Conservation (phyloP, 2,113 vertebrate genomes). For the Mormyrus iriodes region DNA sequence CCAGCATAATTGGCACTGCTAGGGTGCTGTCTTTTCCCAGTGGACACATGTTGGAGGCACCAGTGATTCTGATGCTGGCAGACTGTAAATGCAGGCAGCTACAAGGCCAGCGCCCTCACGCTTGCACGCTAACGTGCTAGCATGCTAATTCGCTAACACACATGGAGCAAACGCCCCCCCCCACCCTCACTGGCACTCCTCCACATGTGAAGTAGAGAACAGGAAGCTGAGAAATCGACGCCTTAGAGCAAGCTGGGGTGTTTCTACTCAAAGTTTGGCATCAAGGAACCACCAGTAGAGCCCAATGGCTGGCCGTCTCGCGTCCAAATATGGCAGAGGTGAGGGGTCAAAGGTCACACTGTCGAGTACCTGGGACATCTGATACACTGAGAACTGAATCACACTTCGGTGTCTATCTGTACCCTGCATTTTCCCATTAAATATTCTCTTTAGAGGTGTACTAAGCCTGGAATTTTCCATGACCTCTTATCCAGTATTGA, state of each 20-base stretch:
- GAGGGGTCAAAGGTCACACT: background rate
- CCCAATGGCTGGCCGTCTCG: background rate
- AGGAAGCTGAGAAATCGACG: background rate
- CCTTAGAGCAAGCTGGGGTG: background rate
- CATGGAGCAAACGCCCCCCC: background rate
- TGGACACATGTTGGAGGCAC: background rate
- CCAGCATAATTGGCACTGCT: background rate
- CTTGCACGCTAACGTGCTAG: background rate
- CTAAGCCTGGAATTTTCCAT: too few species aligned
- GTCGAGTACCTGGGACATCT: background rate
- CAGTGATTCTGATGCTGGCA: background rate
- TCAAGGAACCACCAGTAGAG: background rate
- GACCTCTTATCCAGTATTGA: too few species aligned
- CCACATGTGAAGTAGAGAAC: background rate
- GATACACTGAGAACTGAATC: background rate
- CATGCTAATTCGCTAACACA: background rate
- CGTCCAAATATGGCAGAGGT: background rate
- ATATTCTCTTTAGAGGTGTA: background rate
- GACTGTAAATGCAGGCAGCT: background rate
- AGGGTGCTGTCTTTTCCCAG: background rate
- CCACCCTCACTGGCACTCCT: background rate
- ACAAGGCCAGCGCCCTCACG: background rate
- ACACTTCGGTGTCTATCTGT: background rate
- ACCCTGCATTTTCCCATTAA: background rate
- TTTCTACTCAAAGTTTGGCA: background rate